These are phyloP conservation scores for Carassius carassius DNA, from an alignment of 2,113 vertebrate genomes.

Conservation along the genomic window DNA sequence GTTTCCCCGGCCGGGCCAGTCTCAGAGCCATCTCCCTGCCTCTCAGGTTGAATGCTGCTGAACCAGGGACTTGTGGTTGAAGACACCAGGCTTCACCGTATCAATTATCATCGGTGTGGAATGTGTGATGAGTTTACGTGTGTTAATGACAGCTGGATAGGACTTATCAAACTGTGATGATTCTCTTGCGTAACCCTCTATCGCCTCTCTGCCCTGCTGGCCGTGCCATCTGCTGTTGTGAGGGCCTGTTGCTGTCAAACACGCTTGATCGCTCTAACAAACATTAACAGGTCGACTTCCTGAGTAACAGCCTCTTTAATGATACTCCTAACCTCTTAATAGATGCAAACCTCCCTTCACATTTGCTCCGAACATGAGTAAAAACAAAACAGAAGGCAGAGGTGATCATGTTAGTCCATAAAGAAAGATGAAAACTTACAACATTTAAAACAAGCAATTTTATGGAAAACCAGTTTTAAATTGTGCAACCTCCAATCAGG, in stretches of 20 bases:
- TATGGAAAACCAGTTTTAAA: neutral
- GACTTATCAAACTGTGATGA: slow-evolving; percentile 62
- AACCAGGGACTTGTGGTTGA: slow-evolving; percentile 48
- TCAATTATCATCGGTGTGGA: slow-evolving; percentile 63
- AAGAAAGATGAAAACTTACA: neutral
- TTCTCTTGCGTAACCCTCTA: slow-evolving; percentile 79
- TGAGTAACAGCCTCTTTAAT: slow-evolving; percentile 8
- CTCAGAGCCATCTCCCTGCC: slow-evolving; percentile 56
- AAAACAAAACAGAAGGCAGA: neutral
- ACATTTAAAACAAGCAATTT: neutral
- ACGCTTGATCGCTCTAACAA: slow-evolving; percentile 55
- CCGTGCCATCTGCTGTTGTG: slow-evolving; percentile 77
- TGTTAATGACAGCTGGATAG: slow-evolving; percentile 38
- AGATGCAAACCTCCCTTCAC: neutral
- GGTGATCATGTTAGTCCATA: neutral
- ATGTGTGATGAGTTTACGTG: slow-evolving; percentile 61
- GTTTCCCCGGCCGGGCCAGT: slow-evolving; percentile 64
- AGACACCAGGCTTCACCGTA: neutral
- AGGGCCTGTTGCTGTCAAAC: slow-evolving; percentile 64
- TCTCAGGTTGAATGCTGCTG: slow-evolving; percentile 61
- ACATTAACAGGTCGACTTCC: slow-evolving; percentile 29
- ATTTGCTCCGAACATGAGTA: neutral
- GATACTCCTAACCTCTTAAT: neutral
- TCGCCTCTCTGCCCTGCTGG: slow-evolving; percentile 75
- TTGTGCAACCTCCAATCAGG: neutral